Evolutionary conservation across 2,113 vertebrate species (phyloP).

Genomic region (Piliocolobus tephrosceles): DNA sequence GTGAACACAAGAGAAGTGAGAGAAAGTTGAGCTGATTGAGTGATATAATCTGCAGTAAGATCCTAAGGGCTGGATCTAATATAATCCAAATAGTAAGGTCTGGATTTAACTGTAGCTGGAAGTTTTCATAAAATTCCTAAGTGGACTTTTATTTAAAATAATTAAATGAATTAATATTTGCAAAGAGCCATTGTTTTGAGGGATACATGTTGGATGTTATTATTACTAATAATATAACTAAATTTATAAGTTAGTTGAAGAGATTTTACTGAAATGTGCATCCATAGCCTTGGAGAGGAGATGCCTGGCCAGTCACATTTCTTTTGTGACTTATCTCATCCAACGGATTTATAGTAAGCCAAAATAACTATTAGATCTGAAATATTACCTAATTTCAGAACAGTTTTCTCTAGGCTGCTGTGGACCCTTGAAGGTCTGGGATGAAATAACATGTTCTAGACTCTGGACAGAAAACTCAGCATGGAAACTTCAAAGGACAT

Average conservation of each 20-base stretch:
- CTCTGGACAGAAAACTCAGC: background rate
- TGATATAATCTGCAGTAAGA: background rate
- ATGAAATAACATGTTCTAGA: background rate
- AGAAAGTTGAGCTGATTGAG: background rate
- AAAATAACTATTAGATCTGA: background rate
- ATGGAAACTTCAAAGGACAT: background rate
- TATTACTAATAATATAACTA: background rate
- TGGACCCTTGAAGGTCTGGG: background rate
- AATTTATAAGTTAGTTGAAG: background rate
- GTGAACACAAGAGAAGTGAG: background rate
- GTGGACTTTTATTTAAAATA: background rate
- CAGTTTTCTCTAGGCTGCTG: background rate
- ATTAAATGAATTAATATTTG: conserved; percentile 16
- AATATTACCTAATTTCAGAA: conserved; percentile 33
- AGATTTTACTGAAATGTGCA: background rate
- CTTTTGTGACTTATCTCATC: background rate
- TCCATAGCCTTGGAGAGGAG: background rate
- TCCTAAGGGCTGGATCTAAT: background rate
- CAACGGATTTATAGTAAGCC: background rate
- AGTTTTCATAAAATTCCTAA: background rate
- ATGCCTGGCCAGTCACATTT: background rate
- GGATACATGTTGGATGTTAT: background rate
- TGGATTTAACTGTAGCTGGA: background rate
- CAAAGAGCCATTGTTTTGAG: background rate
- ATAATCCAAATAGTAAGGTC: background rate